Percentiles rank a stretch among this genome's conserved stretches.
These are phyloP conservation scores for Diadromus collaris DNA, from an alignment of 2,888 invertebrate genomes.

Conservation along the genomic window DNA sequence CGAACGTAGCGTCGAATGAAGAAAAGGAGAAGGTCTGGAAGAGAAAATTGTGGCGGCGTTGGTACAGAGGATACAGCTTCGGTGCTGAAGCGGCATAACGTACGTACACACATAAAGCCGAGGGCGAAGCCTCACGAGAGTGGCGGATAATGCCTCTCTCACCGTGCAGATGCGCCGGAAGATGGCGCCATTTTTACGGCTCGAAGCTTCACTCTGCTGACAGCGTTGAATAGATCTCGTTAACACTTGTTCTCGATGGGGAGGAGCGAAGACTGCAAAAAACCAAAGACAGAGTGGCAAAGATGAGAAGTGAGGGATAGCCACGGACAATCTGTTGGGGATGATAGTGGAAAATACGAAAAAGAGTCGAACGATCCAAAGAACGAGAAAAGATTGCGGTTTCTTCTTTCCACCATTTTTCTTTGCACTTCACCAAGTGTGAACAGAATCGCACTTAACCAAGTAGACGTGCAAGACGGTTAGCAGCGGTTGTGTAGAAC, in stretches of 20 bases:
- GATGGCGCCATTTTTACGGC: slow-evolving; percentile 25
- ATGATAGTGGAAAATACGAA: background rate
- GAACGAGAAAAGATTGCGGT: background rate
- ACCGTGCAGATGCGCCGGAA: slow-evolving; percentile 24
- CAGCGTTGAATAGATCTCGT: slow-evolving; percentile 48
- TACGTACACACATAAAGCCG: slow-evolving; percentile 21
- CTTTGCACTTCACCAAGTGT: background rate
- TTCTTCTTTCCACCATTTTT: background rate
- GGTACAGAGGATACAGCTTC: background rate
- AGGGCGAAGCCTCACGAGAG: slow-evolving; percentile 30
- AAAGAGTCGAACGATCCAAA: background rate
- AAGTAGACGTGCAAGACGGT: background rate
- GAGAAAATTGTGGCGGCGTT: slow-evolving; percentile 30
- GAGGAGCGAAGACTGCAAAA: background rate
- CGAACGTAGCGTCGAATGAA: slow-evolving; percentile 1
- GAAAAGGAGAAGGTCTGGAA: slow-evolving; percentile 24
- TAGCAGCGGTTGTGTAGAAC: background rate
- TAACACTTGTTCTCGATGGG: slow-evolving; percentile 37
- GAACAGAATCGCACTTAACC: background rate
- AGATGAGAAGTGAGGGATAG: slow-evolving; percentile 8
- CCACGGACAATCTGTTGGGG: background rate
- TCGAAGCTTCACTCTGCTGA: slow-evolving; percentile 15
- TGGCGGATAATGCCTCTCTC: slow-evolving; percentile 42
- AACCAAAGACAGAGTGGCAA: slow-evolving; percentile 11
- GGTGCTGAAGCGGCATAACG: background rate